phyloP scores from a whole-genome alignment of 2,113 vertebrate species.

The Baryphthengus martii region DNA sequence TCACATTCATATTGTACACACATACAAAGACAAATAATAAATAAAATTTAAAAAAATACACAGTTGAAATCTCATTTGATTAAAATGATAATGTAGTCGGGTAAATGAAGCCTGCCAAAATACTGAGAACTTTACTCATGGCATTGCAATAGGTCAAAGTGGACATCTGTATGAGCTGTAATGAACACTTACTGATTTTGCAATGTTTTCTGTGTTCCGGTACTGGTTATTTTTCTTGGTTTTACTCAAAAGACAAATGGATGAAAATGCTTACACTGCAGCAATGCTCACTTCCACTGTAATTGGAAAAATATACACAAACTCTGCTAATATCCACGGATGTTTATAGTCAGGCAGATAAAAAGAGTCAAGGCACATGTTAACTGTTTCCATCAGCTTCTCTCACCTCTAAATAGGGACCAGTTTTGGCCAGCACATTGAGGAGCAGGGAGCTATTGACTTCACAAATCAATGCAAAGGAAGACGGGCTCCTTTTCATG shows the following conservation, averaged over 20 bases:
- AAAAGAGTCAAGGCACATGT: constrained; percentile 33
- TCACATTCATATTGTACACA: background rate
- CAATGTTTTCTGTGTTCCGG: constrained; percentile 15
- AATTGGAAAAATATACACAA: constrained; percentile 59
- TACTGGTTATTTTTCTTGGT: constrained; percentile 57
- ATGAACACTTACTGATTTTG: constrained; percentile 5
- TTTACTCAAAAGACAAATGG: constrained; percentile 52
- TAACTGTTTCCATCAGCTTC: constrained; percentile 27
- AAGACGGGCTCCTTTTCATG: background rate
- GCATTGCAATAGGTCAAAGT: constrained; percentile 17
- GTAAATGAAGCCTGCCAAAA: background rate
- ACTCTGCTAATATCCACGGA: constrained; percentile 22
- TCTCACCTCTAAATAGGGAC: background rate
- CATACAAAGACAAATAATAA: background rate
- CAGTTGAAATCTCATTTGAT: background rate
- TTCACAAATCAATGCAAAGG: background rate
- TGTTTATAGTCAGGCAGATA: constrained; percentile 54
- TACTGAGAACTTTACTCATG: background rate
- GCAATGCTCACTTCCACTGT: constrained; percentile 32
- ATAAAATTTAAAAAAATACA: background rate
- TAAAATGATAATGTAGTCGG: background rate
- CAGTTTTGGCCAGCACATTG: background rate
- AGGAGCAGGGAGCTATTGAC: background rate
- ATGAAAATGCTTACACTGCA: constrained; percentile 47
- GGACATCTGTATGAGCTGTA: constrained; percentile 23